Conservation (phyloP, 1,140 invertebrate genomes). For the Leptopilina boulardi region DNA sequence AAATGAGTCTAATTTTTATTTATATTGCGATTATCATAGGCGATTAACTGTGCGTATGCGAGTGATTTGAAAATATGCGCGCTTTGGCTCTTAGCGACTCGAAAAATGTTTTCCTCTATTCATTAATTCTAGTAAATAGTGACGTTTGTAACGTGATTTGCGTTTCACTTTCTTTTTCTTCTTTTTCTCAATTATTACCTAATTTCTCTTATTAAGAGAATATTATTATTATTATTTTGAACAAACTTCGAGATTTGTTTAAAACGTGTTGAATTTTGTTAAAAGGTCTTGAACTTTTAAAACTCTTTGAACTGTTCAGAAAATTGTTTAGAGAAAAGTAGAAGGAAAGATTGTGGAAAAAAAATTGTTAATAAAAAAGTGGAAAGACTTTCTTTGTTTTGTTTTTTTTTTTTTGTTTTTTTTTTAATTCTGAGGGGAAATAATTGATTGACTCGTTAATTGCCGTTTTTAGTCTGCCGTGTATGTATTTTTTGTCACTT, state of each 20-base stretch:
- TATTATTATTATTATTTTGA: neutral
- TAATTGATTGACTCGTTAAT: slow-evolving; percentile 28
- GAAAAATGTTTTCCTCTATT: neutral
- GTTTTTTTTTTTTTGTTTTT: too few relatives aligned
- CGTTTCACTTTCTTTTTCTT: neutral
- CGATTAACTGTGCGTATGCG: slow-evolving; percentile 43
- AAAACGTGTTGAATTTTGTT: slow-evolving; percentile 27
- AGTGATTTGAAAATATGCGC: slow-evolving; percentile 33
- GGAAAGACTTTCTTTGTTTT: too few relatives aligned
- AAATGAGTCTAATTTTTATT: slow-evolving; percentile 65
- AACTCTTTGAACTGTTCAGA: too few relatives aligned
- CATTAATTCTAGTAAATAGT: neutral
- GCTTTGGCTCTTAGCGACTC: slow-evolving; percentile 30
- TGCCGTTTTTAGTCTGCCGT: slow-evolving; percentile 40
- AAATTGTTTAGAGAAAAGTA: too few relatives aligned
- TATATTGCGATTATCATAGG: slow-evolving; percentile 55
- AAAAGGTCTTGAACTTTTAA: too few relatives aligned
- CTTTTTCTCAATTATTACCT: neutral
- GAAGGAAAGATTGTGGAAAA: neutral
- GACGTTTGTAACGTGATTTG: slow-evolving; percentile 7
- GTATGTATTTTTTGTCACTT: slow-evolving; percentile 56
- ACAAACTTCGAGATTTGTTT: neutral
- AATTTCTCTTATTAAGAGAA: neutral
- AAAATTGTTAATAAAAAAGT: slow-evolving; percentile 5
- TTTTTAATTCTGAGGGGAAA: neutral